Base-by-base conservation (phyloP, 2,113 vertebrate species). In the Aphyosemion australe region DNA sequence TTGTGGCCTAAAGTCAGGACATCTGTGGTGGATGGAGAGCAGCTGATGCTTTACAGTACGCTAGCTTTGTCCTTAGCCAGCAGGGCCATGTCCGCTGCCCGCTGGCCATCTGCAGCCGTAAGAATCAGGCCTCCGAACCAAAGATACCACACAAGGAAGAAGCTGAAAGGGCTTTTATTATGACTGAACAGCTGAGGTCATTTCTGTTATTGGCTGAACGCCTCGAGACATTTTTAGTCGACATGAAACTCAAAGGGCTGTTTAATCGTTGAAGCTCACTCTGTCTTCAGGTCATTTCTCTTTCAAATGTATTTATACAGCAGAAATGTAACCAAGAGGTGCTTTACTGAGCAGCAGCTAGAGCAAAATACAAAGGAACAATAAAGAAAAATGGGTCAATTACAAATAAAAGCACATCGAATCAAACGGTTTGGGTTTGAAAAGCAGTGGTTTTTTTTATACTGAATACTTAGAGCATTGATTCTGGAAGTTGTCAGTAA, bases 31-130 rank as follows among this genome's bases (percentile, higher is more conserved):
- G 43, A 54, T 37, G 34, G 42, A 39, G 42, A 53, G 61, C 56
- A 46, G 63, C 42, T 55, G 52, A 61, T 69, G 70, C 47, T 47
- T 62, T 47, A 37, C 41, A 26, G 31, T 46, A 57, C 41, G 12
- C 59, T 32, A 47, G 68, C 55, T 70, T 61, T 62, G 73, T 82
- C 74, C 70, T 83, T 74, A 73, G 74, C 65, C 1, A 4, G 32
- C 56, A 20, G 39, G 1, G 12, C 0, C 3, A n/a, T 45, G 42
- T 61, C 39, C 34, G 20, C 52, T 50, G 52, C 69, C 51, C 18
- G 26, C 0, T 14, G 50, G 68, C 75, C 76, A 76, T 82, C 71
- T 84, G 82, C 9, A 19, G 46, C 57, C 45, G 19, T 20, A 46
- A 74, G 64, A 74, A 76, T 59, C 70, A 16, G 46, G 51, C 41